Evolutionary conservation across 2,888 invertebrate species (phyloP), one percentile per base, ranked within the genome.

Genomic region (Cerceris ruficornis): DNA sequence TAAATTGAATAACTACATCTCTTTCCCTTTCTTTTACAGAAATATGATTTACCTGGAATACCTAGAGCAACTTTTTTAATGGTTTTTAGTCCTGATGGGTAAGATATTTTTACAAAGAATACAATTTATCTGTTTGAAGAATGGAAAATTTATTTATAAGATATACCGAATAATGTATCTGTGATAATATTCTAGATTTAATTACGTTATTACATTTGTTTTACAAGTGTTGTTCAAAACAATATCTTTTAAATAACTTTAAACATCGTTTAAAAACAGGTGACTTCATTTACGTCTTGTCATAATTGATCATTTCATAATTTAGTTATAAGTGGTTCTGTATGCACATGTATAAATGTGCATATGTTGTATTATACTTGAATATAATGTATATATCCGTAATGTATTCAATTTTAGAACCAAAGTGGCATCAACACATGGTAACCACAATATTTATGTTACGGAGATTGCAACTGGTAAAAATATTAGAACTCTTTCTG

Each of bases 21-120:
- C 8, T 17, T 61, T 52, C 49, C 17, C 54, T 54, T 28, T 28
- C 14, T 86, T 87, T 94, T 94, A 77, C 92, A 95, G 96, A 94
- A 94, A 89, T 96, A 95, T 92, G 95, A 95, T 87, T 93, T 96
- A 88, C 96, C 97, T 61, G 96, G 96, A 62, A 94, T 95, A 86
- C 95, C 97, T 75, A 94, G 96, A 89, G 96, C 97, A 64, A 97
- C 97, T 70, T 97, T 97, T 93, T 93, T 97, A 77, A 96, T 97
- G 95, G 96, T 96, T 76, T 97, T 97, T 90, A 97, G 97, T 94
- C 96, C 96, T 75, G 97, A 97, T 94, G 96, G 96, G 96, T 96
- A 93, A 93, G 94, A 68, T 61, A 13, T 28, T 55, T 57, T 28
- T 55, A 8, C 9, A 54, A 17, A n/a, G 15, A 28, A 5, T 17